Evolutionary conservation across 2,888 invertebrate species (phyloP), one percentile per base, ranked within the genome.

Genomic region (Poecilobothrus nobilitatus): DNA sequence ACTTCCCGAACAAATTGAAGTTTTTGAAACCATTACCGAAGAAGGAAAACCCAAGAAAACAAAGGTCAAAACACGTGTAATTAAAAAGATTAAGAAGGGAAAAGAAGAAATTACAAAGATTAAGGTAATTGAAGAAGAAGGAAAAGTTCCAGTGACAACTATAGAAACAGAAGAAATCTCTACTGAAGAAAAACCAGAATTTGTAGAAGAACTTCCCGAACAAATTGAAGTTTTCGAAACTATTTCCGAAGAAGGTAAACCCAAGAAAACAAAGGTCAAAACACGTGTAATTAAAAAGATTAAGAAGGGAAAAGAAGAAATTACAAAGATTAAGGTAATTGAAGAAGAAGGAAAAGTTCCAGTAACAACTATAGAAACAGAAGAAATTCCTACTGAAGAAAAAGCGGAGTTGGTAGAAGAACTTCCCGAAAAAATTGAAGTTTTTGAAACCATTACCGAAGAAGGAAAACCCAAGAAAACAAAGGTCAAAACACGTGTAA

Each of bases 391-490:
- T 10, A 21, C 69, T 9, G 71, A 73, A n/a, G 70, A 71, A 76
- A 22, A 79, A 79, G 33, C 75, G 69, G 77, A 80, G 72, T 79
- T 80, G 34, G 70, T 75, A 12, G 73, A 72, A 66, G 81, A 81
- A 71, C 33, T 71, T 67, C 73, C 71, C 66, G 78, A 74, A 73
- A 76, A 79, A 68, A 77, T 81, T 0, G 78, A 79, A 66, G 74
- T 83, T 2, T 79, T 81, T 1, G 83, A 84, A 76, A 80, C 83
- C 20, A 68, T 75, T 2, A 82, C 83, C 0, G 74, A 75, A 53
- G 78, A 78, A 69, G 80, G 79, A 20, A 77, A 75, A 67, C 79
- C 82, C 0, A 80, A 77, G 70, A 72, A 72, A 64, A 73, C 70
- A 66, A 74, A 75, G 15, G 75, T 76, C n/a, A 78, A 78, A 64